Conservation (phyloP, 1,140 invertebrate species). For the Triops longicaudatus region DNA sequence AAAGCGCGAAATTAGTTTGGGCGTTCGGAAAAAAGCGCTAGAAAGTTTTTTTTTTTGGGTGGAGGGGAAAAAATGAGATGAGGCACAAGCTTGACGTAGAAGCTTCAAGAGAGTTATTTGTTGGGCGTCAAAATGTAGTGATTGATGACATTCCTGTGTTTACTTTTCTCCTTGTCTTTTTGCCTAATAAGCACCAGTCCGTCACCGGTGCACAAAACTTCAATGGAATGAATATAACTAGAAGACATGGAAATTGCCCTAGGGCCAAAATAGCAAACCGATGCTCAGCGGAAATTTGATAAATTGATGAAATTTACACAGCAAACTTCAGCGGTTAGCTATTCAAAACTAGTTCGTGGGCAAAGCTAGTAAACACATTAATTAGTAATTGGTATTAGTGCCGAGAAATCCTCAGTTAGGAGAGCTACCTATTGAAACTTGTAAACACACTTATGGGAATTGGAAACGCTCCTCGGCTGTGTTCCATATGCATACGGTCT, state of each 20-base stretch:
- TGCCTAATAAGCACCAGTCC: neutral
- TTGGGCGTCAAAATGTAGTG: constrained; percentile 1
- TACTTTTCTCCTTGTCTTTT: neutral
- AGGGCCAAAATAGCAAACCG: neutral
- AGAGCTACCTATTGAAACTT: neutral
- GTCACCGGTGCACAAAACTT: neutral
- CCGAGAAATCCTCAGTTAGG: too few relatives aligned
- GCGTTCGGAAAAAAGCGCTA: neutral
- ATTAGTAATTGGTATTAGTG: neutral
- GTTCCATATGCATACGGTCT: too few relatives aligned
- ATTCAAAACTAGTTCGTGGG: neutral
- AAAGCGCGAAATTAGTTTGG: neutral
- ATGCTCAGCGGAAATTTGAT: neutral
- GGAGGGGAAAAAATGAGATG: neutral
- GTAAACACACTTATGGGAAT: neutral
- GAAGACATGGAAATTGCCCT: neutral
- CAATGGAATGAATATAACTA: neutral
- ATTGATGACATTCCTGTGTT: neutral
- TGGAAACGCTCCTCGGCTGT: neutral
- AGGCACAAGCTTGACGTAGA: neutral
- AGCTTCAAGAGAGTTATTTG: neutral
- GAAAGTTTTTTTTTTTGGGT: too few relatives aligned
- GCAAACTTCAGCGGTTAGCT: neutral
- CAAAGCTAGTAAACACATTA: neutral
- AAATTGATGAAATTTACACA: neutral